Conservation (phyloP, 2,113 vertebrate species). For the Tapirus terrestris region DNA sequence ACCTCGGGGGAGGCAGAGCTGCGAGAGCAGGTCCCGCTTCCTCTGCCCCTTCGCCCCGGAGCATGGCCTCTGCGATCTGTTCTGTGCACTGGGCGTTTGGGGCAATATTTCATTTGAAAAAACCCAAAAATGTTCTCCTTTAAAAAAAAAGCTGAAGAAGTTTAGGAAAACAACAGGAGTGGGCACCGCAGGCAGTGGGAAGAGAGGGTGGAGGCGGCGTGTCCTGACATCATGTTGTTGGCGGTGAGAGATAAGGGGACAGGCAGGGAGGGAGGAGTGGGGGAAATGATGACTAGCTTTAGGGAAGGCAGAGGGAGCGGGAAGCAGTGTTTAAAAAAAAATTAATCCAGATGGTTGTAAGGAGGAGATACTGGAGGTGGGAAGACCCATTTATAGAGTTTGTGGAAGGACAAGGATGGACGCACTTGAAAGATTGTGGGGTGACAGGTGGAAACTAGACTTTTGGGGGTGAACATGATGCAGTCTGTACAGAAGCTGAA, state of each 20-base stretch:
- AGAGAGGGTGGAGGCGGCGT: background rate
- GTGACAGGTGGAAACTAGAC: no score
- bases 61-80: background rate
- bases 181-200: background rate
- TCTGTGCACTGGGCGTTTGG: background rate
- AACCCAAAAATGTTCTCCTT: background rate
- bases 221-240: background rate
- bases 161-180: background rate
- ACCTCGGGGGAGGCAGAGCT: background rate
- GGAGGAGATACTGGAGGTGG: background rate
- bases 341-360: background rate
- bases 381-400: background rate
- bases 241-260: background rate
- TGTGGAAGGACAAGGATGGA: background rate
- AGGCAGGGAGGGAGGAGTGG: no score
- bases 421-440: background rate
- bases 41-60: background rate
- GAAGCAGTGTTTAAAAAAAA: background rate
- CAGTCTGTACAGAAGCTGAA: no score
- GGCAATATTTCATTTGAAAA: background rate
- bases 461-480: no score
- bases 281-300: background rate
- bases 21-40: background rate
- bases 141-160: background rate
- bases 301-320: background rate